These are phyloP conservation scores for Cassiopea xamachana DNA, from an alignment of 30 jellyfish, hydroid and myxozoan genomes.

Conservation along the genomic window DNA sequence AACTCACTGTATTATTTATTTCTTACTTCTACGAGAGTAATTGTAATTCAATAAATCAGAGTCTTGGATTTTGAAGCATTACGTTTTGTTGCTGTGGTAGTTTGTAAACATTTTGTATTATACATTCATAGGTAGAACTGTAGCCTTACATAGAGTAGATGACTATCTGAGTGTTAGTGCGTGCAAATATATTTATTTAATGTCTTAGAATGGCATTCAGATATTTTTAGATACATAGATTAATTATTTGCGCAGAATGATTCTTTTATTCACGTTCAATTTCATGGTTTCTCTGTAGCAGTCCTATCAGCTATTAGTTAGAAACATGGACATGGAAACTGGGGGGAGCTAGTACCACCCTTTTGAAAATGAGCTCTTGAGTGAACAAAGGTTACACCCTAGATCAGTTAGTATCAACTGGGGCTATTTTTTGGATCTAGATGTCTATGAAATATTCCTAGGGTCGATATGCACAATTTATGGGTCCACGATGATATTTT, in stretches of 20 bases:
- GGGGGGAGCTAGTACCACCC: too few relatives aligned
- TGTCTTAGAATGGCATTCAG: conserved; percentile 40
- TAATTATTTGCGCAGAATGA: conserved; percentile 32
- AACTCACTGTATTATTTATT: background rate
- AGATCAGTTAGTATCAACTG: too few relatives aligned
- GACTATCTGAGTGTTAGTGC: conserved; percentile 3
- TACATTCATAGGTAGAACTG: conserved; percentile 19
- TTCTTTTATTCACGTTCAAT: background rate
- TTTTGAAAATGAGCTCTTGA: too few relatives aligned
- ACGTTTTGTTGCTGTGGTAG: background rate
- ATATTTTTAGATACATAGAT: conserved; percentile 47
- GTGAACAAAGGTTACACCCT: too few relatives aligned
- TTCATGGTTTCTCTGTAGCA: background rate
- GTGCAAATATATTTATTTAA: conserved; percentile 68
- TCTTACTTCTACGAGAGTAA: background rate
- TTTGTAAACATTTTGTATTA: conserved; percentile 48
- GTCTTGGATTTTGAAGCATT: background rate
- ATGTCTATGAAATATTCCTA: too few relatives aligned
- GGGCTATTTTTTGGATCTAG: too few relatives aligned
- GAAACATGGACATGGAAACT: background rate
- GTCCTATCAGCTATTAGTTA: background rate
- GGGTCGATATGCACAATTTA: too few relatives aligned
- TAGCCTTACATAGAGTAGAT: conserved; percentile 12
- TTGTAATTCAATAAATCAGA: background rate
- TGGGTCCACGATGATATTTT: too few relatives aligned